Conservation (phyloP, 2,888 invertebrate genomes). For the Chesias legatella region DNA sequence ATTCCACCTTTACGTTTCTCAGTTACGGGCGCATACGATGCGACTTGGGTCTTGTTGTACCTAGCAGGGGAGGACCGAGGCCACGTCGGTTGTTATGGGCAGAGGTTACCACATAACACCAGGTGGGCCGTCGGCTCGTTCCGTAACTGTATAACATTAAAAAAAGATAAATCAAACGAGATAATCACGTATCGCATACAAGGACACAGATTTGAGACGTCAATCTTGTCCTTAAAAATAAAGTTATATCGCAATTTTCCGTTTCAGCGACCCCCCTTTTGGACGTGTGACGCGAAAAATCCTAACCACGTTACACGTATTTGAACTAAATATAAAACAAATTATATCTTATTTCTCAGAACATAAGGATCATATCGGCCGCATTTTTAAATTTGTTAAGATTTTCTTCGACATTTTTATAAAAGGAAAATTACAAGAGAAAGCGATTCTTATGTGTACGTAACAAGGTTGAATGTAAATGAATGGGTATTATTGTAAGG, state of each 20-base stretch:
- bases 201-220: slow-evolving; percentile 60
- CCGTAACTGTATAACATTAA: no score
- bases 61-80: no score
- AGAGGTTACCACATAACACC: no score
- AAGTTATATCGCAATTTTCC: slow-evolving; percentile 77
- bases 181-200: slow-evolving; percentile 49
- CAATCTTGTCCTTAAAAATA: slow-evolving; percentile 72
- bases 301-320: slow-evolving; percentile 35
- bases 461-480: slow-evolving; percentile 24
- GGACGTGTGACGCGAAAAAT: slow-evolving; percentile 62
- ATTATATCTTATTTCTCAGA: slow-evolving; percentile 7
- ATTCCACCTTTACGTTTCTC: no score
- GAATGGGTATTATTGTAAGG: slow-evolving; percentile 29
- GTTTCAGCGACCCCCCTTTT: slow-evolving; percentile 60
- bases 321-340: slow-evolving; percentile 17
- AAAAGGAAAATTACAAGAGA: slow-evolving; percentile 9
- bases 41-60: no score
- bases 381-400: slow-evolving; percentile 41
- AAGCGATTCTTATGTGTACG: slow-evolving; percentile 19
- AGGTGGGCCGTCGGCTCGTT: no score
- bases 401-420: slow-evolving; percentile 31
- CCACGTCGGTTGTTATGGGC: no score
- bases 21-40: no score
- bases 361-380: not conserved
- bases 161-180: slow-evolving; percentile 17